Conservation (phyloP, 2,113 vertebrate species). For the Numenius arquata region DNA sequence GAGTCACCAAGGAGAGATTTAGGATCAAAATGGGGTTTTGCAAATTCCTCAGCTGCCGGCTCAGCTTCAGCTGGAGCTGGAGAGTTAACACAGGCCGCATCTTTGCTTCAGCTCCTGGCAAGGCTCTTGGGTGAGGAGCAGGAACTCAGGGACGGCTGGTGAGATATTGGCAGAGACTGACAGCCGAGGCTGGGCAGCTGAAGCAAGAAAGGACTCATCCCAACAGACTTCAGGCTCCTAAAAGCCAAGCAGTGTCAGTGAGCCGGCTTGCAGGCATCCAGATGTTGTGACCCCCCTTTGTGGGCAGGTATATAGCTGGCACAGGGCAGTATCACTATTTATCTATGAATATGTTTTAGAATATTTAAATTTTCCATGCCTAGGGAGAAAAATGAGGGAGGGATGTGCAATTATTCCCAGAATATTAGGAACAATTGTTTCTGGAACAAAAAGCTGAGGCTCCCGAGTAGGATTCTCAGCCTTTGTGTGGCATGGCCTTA, state of each 20-base stretch:
- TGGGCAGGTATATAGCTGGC: background rate
- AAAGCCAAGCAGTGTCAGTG: background rate
- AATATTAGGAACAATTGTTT: background rate
- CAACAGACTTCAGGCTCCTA: background rate
- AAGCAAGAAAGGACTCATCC: background rate
- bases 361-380: background rate
- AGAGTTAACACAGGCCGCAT: background rate
- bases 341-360: background rate
- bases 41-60: background rate
- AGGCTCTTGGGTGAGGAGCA: background rate
- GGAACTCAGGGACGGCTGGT: background rate
- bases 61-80: background rate
- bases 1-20: background rate
- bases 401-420: background rate
- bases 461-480: background rate
- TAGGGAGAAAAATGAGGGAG: background rate
- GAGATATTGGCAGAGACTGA: background rate
- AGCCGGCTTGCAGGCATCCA: background rate
- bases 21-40: background rate
- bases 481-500: background rate
- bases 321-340: background rate
- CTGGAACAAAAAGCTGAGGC: background rate
- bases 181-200: background rate
- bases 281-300: background rate
- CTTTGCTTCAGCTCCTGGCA: background rate